Conservation (phyloP, 2,113 vertebrate genomes). For the Gobiocypris rarus region DNA sequence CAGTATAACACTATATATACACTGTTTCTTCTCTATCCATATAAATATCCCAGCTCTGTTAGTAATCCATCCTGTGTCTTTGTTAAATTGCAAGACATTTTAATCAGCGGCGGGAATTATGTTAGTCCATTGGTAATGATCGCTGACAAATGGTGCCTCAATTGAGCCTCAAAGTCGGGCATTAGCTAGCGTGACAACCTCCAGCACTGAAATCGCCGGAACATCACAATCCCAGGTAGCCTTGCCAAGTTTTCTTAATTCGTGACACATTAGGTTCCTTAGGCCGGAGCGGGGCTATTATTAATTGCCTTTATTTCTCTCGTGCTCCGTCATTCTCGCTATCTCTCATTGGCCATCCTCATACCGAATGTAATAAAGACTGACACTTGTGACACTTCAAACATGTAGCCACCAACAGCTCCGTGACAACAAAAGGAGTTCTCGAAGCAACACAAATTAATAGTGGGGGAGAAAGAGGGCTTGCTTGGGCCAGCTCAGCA, state of each 20-base stretch:
- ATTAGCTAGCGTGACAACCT: conserved; percentile 50
- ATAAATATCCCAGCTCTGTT: conserved; percentile 48
- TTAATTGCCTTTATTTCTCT: conserved; percentile 56
- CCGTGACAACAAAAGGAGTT: conserved; percentile 84
- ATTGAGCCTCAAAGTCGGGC: conserved; percentile 45
- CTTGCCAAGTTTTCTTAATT: conserved; percentile 66
- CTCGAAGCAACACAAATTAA: conserved; percentile 80
- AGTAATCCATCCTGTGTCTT: conserved; percentile 56
- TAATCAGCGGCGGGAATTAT: conserved; percentile 59
- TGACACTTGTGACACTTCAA: conserved; percentile 92
- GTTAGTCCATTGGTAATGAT: conserved; percentile 56
- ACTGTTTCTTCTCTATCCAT: conserved; percentile 30
- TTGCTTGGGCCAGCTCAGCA: conserved; percentile 87
- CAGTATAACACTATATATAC: background rate
- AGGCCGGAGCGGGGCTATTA: conserved; percentile 57
- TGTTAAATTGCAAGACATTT: conserved; percentile 60
- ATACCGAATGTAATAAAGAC: conserved; percentile 84
- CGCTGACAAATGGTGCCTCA: conserved; percentile 50
- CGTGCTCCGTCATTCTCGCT: conserved; percentile 39
- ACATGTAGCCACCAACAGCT: conserved; percentile 86
- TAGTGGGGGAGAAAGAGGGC: conserved; percentile 80
- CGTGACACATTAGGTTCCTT: conserved; percentile 54
- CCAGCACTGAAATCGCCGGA: conserved; percentile 58
- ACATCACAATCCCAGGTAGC: conserved; percentile 63
- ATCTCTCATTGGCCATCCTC: conserved; percentile 71